A percentile compares a stretch with the other conserved stretches of the same genome.
phyloP scores from a whole-genome alignment of 2,113 vertebrate genomes.

The Camelus dromedarius region DNA sequence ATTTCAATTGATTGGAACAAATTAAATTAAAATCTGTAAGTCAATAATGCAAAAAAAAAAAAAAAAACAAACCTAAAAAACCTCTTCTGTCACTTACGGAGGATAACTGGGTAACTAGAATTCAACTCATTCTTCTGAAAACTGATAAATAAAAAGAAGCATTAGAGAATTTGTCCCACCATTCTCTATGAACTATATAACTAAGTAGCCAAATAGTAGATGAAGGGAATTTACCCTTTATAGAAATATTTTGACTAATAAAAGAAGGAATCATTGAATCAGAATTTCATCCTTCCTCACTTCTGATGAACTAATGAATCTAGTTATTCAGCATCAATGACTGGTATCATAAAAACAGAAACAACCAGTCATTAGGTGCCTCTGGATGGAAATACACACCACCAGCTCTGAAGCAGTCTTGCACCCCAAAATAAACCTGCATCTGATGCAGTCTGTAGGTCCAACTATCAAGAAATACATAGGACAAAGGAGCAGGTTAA shows the following conservation, averaged over 20 bases:
- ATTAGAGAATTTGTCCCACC: neutral
- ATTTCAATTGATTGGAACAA: slow-evolving; percentile 31
- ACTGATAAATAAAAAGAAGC: neutral
- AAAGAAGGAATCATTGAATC: neutral
- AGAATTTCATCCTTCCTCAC: neutral
- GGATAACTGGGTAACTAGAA: neutral
- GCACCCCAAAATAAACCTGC: neutral
- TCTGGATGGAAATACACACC: neutral
- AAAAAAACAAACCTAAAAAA: neutral
- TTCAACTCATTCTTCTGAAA: neutral
- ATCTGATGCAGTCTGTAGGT: neutral
- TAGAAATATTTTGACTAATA: neutral
- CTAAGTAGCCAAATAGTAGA: neutral
- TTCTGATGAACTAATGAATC: neutral
- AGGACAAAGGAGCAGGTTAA: neutral
- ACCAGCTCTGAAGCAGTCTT: neutral
- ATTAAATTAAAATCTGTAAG: neutral
- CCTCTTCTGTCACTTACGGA: neutral
- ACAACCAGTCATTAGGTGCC: neutral
- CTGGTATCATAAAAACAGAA: neutral
- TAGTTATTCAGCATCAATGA: neutral
- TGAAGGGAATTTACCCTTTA: neutral
- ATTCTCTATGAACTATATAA: neutral
- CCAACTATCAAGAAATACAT: neutral
- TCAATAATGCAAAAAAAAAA: neutral